Conservation (phyloP, 2,888 invertebrate species). For the Dioctria rufipes region DNA sequence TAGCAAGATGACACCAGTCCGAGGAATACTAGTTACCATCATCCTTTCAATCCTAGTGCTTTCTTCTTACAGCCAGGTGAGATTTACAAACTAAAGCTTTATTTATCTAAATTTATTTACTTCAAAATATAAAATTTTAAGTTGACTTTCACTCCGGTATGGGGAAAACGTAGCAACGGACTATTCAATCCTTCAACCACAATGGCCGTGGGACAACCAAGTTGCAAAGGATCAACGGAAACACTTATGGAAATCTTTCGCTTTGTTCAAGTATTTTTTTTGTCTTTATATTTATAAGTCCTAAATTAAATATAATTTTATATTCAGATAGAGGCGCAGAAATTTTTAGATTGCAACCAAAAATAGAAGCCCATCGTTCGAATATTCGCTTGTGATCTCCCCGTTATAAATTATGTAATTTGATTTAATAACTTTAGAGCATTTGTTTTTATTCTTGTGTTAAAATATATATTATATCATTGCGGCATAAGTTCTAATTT, state of each 20-base stretch:
- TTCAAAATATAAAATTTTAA: slow-evolving; percentile 36
- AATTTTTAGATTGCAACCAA: slow-evolving; percentile 61
- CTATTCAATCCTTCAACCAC: background rate
- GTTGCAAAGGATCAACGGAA: slow-evolving; percentile 68
- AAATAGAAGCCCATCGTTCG: slow-evolving; percentile 20
- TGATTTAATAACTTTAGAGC: no score
- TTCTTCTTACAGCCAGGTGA: background rate
- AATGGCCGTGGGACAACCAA: slow-evolving; percentile 58
- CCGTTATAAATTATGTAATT: no score
- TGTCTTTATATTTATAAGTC: slow-evolving; percentile 13
- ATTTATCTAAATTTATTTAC: background rate
- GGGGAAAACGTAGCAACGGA: slow-evolving; percentile 60
- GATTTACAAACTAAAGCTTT: background rate
- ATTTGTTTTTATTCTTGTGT: no score
- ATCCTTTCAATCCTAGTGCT: background rate
- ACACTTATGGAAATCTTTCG: slow-evolving; percentile 69
- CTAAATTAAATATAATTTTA: background rate
- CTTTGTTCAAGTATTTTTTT: slow-evolving; percentile 65
- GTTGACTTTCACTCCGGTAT: slow-evolving; percentile 62
- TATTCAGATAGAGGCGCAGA: slow-evolving; percentile 60
- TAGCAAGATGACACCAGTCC: background rate
- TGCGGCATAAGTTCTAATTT: no score
- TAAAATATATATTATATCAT: no score
- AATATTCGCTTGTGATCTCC: background rate
- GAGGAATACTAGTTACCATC: background rate